These are phyloP conservation scores for Kuschelorhynchus macadamiae DNA, from an alignment of 2,888 invertebrate genomes.

Conservation along the genomic window DNA sequence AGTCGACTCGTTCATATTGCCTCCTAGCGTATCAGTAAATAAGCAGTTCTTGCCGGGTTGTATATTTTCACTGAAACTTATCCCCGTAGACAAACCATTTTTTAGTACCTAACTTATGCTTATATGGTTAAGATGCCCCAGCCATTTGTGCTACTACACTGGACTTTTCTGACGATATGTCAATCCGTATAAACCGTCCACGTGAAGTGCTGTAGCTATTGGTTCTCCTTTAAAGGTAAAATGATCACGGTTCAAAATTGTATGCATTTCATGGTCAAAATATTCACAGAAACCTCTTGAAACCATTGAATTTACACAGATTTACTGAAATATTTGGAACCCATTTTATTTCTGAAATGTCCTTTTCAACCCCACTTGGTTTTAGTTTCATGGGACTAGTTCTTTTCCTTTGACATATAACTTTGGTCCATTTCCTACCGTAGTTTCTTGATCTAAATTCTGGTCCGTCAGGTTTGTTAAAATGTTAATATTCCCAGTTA, in stretches of 20 bases:
- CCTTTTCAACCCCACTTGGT: slow-evolving; percentile 6
- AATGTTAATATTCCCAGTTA: slow-evolving; percentile 33
- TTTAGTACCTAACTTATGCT: no score
- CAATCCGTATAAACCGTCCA: slow-evolving; percentile 22
- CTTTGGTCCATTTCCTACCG: slow-evolving; percentile 30
- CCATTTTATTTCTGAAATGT: slow-evolving; percentile 9
- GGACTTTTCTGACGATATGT: no score
- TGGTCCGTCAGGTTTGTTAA: slow-evolving; percentile 24
- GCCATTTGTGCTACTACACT: no score
- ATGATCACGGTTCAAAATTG: not conserved
- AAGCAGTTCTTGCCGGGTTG: slow-evolving; percentile 38
- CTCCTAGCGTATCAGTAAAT: slow-evolving; percentile 26
- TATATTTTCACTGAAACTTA: no score
- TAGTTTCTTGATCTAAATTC: slow-evolving; percentile 36
- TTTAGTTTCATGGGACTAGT: slow-evolving; percentile 10
- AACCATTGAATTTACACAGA: slow-evolving; percentile 21
- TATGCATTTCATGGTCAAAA: not conserved
- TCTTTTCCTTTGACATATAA: slow-evolving; percentile 18
- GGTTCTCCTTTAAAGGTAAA: slow-evolving; percentile 16
- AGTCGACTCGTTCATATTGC: not conserved
- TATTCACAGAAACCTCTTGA: slow-evolving; percentile 9
- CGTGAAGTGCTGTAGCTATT: slow-evolving; percentile 26
- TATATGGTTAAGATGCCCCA: no score
- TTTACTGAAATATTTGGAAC: slow-evolving; percentile 42
- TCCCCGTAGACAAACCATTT: not conserved